Base-by-base conservation (phyloP, 2,888 invertebrate genomes). In the Rapana venosa region DNA sequence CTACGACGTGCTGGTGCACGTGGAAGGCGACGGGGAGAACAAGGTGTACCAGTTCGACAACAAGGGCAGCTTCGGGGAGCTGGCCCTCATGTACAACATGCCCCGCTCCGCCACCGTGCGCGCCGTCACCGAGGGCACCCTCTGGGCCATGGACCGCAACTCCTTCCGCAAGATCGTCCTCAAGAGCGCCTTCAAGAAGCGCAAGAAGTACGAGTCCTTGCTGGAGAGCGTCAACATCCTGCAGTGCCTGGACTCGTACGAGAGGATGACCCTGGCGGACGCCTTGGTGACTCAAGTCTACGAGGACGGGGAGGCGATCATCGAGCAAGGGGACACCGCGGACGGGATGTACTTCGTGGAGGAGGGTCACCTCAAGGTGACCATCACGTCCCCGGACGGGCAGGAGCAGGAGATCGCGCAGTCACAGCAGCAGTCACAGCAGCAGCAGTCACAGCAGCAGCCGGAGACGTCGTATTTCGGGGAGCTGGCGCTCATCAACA, bases 401-500 rank as follows among this genome's bases (percentile, higher is more conserved):
- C 95, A 97, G 97, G 93, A 97, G 98, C 96, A 96, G 96, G 95
- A 97, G 97, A 97, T 97, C 91, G 97, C 97, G 93, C 96, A 79
- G 35, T 32, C 97, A 92, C 96, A 97, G 91, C 96, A 96, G 47
- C 97, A 97, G 93, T 8, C 2, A 92, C 96, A 97, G 91, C 96
- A 96, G 47, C 97, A 97, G n/a, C n/a, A n/a, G n/a, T n/a, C n/a
- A n/a, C n/a, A 77, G 32, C 77, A 97, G 92, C 96, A 97, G 91
- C 96, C 96, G 47, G 97, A 97, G 93, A 97, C 97, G 92, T 98
- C 98, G 89, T 99, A 99, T 96, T 98, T 99, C 97, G 99, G 99
- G 87, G 99, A 99, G 97, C 97, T 99, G 96, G 99, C 99, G 91
- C 97, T 99, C 95, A 98, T 99, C 91, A 99, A 99, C 96, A 99